Evolutionary conservation across 2,113 vertebrate species (phyloP).

Genomic region (Bos indicus): DNA sequence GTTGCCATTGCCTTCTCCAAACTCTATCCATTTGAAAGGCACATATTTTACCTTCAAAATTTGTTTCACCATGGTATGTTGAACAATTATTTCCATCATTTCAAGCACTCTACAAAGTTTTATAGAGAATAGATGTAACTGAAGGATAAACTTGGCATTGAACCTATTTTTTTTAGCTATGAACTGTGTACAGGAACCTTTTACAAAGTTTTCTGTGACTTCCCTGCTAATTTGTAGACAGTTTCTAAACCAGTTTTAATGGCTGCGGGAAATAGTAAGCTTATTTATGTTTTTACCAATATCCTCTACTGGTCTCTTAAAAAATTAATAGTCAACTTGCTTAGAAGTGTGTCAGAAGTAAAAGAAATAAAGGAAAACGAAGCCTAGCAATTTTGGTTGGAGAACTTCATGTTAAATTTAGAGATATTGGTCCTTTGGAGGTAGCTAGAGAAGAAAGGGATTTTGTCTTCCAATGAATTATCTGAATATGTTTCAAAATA

Average conservation of each 20-base stretch:
- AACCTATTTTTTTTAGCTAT: background rate
- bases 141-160: background rate
- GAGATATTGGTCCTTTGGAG: background rate
- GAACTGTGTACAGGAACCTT: background rate
- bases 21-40: background rate
- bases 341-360: background rate
- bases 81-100: background rate
- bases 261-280: background rate
- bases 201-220: background rate
- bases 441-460: background rate
- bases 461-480: background rate
- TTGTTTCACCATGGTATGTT: background rate
- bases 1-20: background rate
- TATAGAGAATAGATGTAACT: background rate
- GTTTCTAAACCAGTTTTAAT: background rate
- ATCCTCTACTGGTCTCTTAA: background rate
- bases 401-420: slow-evolving; percentile 13
- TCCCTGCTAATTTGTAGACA: background rate
- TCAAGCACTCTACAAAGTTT: background rate
- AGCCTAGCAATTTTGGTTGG: background rate
- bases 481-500: slow-evolving; percentile 18
- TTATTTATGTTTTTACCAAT: slow-evolving; percentile 40
- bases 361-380: background rate
- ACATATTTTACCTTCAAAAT: background rate
- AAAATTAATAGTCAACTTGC: background rate